Percentiles rank a stretch among this genome's conserved stretches.
These are phyloP conservation scores for Papilio demoleus DNA, from an alignment of 2,888 invertebrate genomes.

Conservation along the genomic window DNA sequence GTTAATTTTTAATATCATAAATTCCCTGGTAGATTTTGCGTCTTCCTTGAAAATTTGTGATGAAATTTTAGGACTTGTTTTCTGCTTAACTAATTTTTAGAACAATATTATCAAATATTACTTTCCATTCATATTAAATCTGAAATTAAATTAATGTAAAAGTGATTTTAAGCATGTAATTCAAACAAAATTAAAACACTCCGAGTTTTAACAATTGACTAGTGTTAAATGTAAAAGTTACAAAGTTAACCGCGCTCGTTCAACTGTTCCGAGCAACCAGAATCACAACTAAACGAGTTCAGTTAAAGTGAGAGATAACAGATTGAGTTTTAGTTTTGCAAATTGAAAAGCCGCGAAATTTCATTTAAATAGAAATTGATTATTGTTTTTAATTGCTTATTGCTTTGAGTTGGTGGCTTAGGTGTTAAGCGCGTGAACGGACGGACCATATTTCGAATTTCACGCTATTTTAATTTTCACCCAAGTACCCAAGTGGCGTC, in stretches of 20 bases:
- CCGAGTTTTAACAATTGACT: not conserved
- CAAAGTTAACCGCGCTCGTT: slow-evolving; percentile 11
- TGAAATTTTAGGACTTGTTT: no score
- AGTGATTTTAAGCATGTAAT: not conserved
- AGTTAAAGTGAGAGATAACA: slow-evolving; percentile 8
- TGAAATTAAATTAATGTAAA: not conserved
- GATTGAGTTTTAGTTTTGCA: slow-evolving; percentile 5
- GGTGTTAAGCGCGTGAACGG: no score
- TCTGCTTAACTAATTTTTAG: no score
- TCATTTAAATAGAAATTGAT: not conserved
- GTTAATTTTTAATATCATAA: no score
- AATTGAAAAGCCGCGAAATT: slow-evolving; percentile 11
- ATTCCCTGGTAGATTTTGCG: no score
- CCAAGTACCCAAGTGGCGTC: no score
- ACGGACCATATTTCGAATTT: no score
- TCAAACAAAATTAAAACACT: not conserved
- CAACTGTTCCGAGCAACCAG: slow-evolving; percentile 8
- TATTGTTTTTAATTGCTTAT: not conserved
- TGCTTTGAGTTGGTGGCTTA: no score
- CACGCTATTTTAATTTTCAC: no score
- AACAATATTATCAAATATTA: no score
- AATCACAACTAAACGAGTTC: slow-evolving; percentile 17
- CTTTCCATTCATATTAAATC: not conserved
- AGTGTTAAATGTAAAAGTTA: slow-evolving; percentile 18
- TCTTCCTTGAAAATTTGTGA: no score